phyloP scores from a whole-genome alignment of 2,888 invertebrate genomes.

The Nebria salina region DNA sequence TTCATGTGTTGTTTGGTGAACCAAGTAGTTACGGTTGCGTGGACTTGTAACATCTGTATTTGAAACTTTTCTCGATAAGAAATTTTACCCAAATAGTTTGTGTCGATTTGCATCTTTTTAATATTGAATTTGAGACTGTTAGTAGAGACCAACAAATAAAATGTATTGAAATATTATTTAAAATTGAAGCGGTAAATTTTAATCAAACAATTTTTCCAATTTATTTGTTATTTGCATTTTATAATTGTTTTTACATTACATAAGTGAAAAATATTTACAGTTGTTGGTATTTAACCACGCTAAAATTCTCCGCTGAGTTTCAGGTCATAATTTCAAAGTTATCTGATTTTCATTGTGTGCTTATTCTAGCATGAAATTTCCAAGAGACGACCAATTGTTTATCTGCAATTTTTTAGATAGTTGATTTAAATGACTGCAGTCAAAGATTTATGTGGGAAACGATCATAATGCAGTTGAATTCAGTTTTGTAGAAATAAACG shows the following conservation, averaged over 20 bases:
- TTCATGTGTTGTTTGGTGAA: constrained; percentile 14
- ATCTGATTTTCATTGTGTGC: neutral
- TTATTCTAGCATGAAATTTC: neutral
- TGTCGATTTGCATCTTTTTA: neutral
- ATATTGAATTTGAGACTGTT: neutral
- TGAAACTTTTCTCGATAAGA: neutral
- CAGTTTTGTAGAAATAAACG: constrained; percentile 28
- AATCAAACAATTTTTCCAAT: too few species aligned
- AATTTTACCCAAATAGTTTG: neutral
- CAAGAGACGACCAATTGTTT: neutral
- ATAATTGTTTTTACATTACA: too few species aligned
- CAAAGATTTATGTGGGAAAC: neutral
- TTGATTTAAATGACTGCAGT: neutral
- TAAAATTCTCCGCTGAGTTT: too few species aligned
- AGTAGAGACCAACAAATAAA: neutral
- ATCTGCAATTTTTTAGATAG: neutral
- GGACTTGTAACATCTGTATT: neutral
- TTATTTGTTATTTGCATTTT: too few species aligned
- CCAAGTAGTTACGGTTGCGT: neutral
- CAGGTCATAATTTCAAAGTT: neutral
- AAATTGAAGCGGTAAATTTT: too few species aligned
- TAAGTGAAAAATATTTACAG: too few species aligned
- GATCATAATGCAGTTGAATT: neutral
- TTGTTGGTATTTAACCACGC: too few species aligned
- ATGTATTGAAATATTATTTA: neutral